A percentile compares a stretch with the other conserved stretches of the same genome.
Conservation (phyloP, 2,888 invertebrate species). For the Drosophila parthenogenetica region DNA sequence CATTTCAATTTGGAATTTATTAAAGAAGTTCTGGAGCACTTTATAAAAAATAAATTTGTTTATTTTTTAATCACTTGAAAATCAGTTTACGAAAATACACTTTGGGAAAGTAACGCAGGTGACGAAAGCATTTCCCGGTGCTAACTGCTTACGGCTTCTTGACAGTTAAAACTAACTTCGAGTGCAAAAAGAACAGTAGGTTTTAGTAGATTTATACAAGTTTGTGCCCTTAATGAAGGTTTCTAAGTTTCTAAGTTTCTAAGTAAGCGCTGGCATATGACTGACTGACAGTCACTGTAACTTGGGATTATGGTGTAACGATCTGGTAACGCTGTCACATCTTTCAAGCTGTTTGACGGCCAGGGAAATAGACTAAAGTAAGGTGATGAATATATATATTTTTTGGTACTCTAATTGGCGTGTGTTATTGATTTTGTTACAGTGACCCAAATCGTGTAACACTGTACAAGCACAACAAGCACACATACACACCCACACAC, state of each 20-base stretch:
- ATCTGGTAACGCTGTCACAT: constrained; percentile 15
- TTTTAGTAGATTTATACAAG: not conserved
- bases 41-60: too few relatives aligned
- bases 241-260: constrained; percentile 9
- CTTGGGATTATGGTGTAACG: not conserved
- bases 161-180: too few relatives aligned
- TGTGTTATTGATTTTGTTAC: constrained; percentile 69
- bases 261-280: not conserved
- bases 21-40: too few relatives aligned
- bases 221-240: not conserved
- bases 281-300: not conserved
- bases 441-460: constrained; percentile 64
- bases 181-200: too few relatives aligned
- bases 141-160: too few relatives aligned
- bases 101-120: too few relatives aligned
- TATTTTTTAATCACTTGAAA: too few relatives aligned
- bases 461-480: constrained; percentile 17
- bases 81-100: too few relatives aligned
- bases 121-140: too few relatives aligned
- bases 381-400: constrained; percentile 2
- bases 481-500: constrained; percentile 6
- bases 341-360: constrained; percentile 10
- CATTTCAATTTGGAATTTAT: too few relatives aligned
- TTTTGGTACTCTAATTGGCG: constrained; percentile 18
- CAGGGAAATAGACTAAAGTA: not conserved